A percentile compares a stretch with the other conserved stretches of the same genome.
Conservation (phyloP, 2,113 vertebrate genomes). For the Sprattus sprattus region DNA sequence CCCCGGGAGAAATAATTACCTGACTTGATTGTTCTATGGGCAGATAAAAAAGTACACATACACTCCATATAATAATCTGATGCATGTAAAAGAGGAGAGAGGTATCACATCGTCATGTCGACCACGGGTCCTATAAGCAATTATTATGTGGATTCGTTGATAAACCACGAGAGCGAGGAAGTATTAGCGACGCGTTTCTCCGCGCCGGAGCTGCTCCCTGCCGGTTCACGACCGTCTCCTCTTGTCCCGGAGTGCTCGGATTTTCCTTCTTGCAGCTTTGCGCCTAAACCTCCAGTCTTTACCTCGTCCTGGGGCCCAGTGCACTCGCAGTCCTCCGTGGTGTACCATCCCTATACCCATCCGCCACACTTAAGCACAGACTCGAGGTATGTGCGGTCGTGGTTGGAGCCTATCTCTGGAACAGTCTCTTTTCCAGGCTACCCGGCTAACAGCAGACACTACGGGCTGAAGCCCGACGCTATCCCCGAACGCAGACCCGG, state of each 20-base stretch:
- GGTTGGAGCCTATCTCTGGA: slow-evolving; percentile 82
- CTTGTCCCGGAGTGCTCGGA: slow-evolving; percentile 80
- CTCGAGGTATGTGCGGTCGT: slow-evolving; percentile 81
- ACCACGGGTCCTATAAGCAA: slow-evolving; percentile 84
- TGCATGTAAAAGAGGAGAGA: slow-evolving; percentile 81
- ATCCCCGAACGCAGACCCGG: slow-evolving; percentile 66
- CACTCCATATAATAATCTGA: slow-evolving; percentile 85
- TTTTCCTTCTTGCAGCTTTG: slow-evolving; percentile 83
- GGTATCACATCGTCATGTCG: slow-evolving; percentile 73
- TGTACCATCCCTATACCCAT: slow-evolving; percentile 79
- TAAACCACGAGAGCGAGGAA: slow-evolving; percentile 80
- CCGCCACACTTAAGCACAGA: slow-evolving; percentile 79
- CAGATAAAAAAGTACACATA: slow-evolving; percentile 86
- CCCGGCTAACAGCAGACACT: slow-evolving; percentile 75
- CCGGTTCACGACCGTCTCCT: slow-evolving; percentile 74
- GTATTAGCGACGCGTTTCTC: slow-evolving; percentile 74
- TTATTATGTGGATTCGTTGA: slow-evolving; percentile 86
- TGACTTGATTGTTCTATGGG: slow-evolving; percentile 87
- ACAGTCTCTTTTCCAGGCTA: slow-evolving; percentile 81
- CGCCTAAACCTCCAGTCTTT: slow-evolving; percentile 80
- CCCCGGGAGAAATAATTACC: slow-evolving; percentile 88
- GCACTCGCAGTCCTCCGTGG: slow-evolving; percentile 76
- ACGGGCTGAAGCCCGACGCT: slow-evolving; percentile 78
- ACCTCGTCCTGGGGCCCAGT: slow-evolving; percentile 79
- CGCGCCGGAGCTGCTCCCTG: slow-evolving; percentile 74